Evolutionary conservation across 2,888 invertebrate species (phyloP), one percentile per base, ranked within the genome.

Genomic region (Cephonodes hylas): DNA sequence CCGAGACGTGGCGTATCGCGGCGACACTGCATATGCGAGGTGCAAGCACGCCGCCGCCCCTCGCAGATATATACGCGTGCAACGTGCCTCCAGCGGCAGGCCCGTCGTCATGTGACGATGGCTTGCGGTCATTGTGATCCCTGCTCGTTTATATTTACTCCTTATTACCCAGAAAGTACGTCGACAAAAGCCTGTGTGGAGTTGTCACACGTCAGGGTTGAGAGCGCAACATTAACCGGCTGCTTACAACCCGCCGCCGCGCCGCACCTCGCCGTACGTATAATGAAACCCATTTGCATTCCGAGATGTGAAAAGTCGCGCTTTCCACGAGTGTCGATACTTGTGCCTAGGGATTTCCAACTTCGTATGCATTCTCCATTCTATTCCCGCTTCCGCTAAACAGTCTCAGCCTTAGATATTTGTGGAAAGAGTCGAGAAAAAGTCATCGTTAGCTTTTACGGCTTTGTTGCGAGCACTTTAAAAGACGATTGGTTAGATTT

Each of bases 1-100:
- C 73, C 66, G 69, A 78, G 80, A 84, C 86, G 85, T 86, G 88
- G 87, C 84, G 82, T 88, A 86, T 88, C 88, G 81, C 82, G 76
- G 72, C 77, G 78, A 77, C 81, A 74, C 74, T 76, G 83, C 84
- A 85, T 85, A 81, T 84, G 84, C 83, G 78, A 69, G 79, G 76
- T 72, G 66, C 71, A 71, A 71, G 68, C 72, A 65, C 42, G 63
- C 62, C 64, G 53, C 56, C 60, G 64, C 61, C 62, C 61, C 67
- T 64, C 66, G 67, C 69, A 66, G 64, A 68, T 66, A 66, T 64
- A 67, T 69, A 68, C 65, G 64, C 64, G 64, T 56, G 58, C 63
- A 58, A 57, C 58, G 44, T 27, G 58, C 58, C 44, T 18, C 18
- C 27, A 18, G 27, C 18, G 53, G 27, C 53, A 60, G 42, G 58